Evolutionary conservation across 2,888 invertebrate species (phyloP).

Genomic region (Athripsodes cinereus): DNA sequence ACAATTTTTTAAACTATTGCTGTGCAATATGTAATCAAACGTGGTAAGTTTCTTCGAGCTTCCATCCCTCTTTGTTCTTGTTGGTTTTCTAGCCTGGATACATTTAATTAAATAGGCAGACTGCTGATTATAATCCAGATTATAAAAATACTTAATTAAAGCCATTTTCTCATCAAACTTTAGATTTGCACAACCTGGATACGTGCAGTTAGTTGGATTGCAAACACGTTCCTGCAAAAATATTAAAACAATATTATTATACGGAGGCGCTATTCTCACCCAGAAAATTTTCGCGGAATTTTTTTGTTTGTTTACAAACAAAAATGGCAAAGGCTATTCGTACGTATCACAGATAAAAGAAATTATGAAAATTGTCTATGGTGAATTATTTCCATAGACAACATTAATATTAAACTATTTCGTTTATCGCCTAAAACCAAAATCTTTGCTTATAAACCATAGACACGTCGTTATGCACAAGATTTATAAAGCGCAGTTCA

Average conservation of each 20-base stretch:
- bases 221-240: neutral
- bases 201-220: neutral
- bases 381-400: too few species aligned
- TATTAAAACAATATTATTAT: neutral
- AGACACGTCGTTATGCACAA: too few species aligned
- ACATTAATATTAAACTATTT: too few species aligned
- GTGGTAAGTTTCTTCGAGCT: neutral
- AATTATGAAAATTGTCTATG: too few species aligned
- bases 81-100: slow-evolving; percentile 4
- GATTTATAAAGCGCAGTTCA: too few species aligned
- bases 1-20: neutral
- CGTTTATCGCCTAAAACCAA: too few species aligned
- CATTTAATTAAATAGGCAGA: slow-evolving; percentile 2
- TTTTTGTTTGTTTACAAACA: too few species aligned
- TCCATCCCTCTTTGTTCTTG: slow-evolving; percentile 4
- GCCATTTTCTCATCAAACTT: neutral
- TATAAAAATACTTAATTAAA: slow-evolving; percentile 1
- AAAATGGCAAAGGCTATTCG: too few species aligned
- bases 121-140: neutral
- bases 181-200: neutral
- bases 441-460: too few species aligned
- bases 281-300: too few species aligned
- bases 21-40: slow-evolving; percentile 1
- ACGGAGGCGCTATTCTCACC: too few species aligned
- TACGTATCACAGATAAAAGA: too few species aligned